Evolutionary conservation across 2,113 vertebrate genomes (phyloP).

Genomic region (Okapia johnstoni): DNA sequence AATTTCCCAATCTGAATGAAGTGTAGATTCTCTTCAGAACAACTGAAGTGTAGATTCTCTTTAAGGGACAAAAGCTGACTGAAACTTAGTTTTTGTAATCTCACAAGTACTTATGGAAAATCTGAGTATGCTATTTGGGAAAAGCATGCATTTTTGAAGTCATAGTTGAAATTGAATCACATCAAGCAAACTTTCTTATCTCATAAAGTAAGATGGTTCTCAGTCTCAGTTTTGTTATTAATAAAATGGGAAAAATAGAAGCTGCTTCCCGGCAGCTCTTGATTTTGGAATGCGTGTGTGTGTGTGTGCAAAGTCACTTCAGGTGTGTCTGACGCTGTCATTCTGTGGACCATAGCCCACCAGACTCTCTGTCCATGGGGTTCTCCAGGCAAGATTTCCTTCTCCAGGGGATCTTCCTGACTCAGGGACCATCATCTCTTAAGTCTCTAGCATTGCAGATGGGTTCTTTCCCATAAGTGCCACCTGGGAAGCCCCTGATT

Average conservation of each 20-base stretch:
- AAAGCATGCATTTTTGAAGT: background rate
- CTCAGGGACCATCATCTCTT: background rate
- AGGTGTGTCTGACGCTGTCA: too few relatives aligned
- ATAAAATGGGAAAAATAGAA: background rate
- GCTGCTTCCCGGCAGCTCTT: background rate
- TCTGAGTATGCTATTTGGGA: background rate
- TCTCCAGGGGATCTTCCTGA: background rate
- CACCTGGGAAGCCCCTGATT: background rate
- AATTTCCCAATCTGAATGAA: background rate
- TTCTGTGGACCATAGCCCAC: too few relatives aligned
- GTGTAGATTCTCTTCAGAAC: background rate
- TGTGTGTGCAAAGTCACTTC: too few relatives aligned
- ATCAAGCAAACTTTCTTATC: background rate
- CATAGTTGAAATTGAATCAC: background rate
- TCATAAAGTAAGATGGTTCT: background rate
- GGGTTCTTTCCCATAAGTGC: background rate
- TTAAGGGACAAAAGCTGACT: background rate
- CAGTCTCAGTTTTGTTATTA: background rate
- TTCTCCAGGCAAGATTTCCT: background rate
- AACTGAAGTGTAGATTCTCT: background rate
- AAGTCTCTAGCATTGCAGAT: background rate
- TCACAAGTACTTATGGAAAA: background rate
- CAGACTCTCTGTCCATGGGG: too few relatives aligned
- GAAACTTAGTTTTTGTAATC: background rate
- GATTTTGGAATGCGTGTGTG: background rate